phyloP scores from a whole-genome alignment of 2,888 invertebrate genomes.

The Cheilosia scutellata region DNA sequence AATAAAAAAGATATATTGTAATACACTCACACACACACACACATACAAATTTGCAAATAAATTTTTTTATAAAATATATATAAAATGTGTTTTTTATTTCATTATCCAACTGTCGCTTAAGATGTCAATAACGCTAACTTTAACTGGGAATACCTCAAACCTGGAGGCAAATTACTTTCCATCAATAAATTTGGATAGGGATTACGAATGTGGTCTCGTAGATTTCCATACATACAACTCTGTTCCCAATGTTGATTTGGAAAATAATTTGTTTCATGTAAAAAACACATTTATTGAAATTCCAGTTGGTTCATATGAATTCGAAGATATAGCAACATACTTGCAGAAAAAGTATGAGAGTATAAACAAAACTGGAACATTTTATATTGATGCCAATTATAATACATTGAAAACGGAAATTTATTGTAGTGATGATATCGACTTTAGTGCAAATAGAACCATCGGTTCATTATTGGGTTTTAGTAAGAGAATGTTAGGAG shows the following conservation, averaged over 20 bases:
- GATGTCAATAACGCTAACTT: too few species aligned
- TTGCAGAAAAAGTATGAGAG: conserved; percentile 10
- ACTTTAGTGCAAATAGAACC: conserved; percentile 35
- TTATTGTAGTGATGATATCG: conserved; percentile 19
- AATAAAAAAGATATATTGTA: conserved; percentile 63
- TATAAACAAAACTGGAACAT: neutral
- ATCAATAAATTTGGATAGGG: too few species aligned
- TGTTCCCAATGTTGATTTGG: conserved; percentile 80
- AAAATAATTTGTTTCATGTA: conserved; percentile 79
- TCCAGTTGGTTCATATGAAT: conserved; percentile 80
- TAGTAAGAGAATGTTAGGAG: conserved; percentile 42
- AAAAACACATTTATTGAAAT: conserved; percentile 76
- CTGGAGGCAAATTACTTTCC: too few species aligned
- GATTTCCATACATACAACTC: conserved; percentile 77
- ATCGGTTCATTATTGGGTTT: conserved; percentile 68
- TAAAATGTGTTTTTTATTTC: neutral
- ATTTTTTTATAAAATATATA: neutral
- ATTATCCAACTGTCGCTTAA: too few species aligned
- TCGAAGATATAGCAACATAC: conserved; percentile 77
- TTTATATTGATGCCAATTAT: conserved; percentile 43
- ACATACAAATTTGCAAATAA: neutral
- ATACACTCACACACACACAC: neutral
- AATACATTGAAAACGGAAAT: conserved; percentile 52
- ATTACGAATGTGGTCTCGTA: conserved; percentile 73
- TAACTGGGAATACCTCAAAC: too few species aligned